A percentile compares a stretch with the other conserved stretches of the same genome.
phyloP scores from a whole-genome alignment of 2,797 vertebrate genomes.

The Tenualosa ilisha region DNA sequence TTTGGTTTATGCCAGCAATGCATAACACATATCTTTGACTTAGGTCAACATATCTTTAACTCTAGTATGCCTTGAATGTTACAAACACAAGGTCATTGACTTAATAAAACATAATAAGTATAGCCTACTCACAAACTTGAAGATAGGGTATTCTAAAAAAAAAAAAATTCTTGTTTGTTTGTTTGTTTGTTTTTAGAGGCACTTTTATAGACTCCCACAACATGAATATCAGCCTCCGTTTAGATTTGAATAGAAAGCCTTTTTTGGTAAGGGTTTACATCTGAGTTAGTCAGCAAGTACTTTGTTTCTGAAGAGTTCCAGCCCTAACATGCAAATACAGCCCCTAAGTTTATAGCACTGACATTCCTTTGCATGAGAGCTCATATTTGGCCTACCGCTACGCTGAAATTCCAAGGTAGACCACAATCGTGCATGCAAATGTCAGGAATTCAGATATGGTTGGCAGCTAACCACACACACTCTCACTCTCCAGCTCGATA shows the following conservation, averaged over 20 bases:
- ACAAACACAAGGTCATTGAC: too few species aligned
- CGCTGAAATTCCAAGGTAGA: conserved; percentile 1
- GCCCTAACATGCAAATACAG: not conserved
- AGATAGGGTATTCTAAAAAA: too few species aligned
- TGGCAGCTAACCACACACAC: not conserved
- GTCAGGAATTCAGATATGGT: not conserved
- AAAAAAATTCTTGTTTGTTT: too few species aligned
- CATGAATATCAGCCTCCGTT: not conserved
- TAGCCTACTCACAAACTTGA: too few species aligned
- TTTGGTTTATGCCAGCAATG: not conserved
- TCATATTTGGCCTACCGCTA: not conserved
- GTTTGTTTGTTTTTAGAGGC: too few species aligned
- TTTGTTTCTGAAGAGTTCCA: not conserved
- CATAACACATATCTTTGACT: not conserved
- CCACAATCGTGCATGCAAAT: not conserved
- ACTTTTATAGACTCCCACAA: not conserved
- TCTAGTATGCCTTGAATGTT: too few species aligned
- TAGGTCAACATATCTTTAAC: not conserved
- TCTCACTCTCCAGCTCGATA: not conserved
- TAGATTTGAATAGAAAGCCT: not conserved
- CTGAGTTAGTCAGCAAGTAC: not conserved
- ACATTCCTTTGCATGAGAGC: conserved; percentile 10
- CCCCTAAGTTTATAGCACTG: not conserved
- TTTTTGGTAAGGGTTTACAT: not conserved
- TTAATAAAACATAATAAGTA: too few species aligned